These are phyloP conservation scores for Micrasema longulum DNA, from an alignment of 1,140 invertebrate genomes.

Conservation along the genomic window DNA sequence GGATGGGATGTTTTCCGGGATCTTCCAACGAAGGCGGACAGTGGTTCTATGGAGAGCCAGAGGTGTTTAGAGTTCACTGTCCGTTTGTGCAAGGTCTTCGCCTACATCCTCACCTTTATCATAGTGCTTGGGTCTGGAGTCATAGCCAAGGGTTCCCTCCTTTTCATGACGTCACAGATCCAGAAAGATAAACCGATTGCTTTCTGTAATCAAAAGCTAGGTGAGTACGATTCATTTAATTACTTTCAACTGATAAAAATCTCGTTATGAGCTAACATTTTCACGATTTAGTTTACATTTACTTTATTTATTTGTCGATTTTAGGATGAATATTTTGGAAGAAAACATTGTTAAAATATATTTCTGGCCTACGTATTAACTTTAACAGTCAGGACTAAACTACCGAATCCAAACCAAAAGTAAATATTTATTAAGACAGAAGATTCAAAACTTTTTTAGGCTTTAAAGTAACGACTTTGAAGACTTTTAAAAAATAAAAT, in stretches of 20 bases:
- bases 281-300: no score
- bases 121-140: conserved; percentile 86
- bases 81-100: conserved; percentile 86
- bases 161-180: conserved; percentile 93
- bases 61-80: conserved; percentile 87
- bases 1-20: conserved; percentile 96
- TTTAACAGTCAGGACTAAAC: no score
- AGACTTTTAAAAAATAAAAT: no score
- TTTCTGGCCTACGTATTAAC: no score
- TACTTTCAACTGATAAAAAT: not conserved
- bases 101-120: conserved; percentile 86
- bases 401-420: no score
- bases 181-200: conserved; percentile 78
- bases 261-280: not conserved
- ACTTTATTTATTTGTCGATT: not conserved
- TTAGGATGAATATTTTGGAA: no score
- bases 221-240: conserved; percentile 65
- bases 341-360: no score
- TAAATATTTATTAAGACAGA: no score
- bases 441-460: no score
- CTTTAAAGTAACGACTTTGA: no score
- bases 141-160: conserved; percentile 85
- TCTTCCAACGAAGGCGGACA: conserved; percentile 88
- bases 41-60: conserved; percentile 89
- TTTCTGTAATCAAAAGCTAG: conserved; percentile 87